Evolutionary conservation across 2,797 vertebrate genomes (phyloP), one percentile per base, ranked within the genome.

Genomic region (Gallirallus australis): DNA sequence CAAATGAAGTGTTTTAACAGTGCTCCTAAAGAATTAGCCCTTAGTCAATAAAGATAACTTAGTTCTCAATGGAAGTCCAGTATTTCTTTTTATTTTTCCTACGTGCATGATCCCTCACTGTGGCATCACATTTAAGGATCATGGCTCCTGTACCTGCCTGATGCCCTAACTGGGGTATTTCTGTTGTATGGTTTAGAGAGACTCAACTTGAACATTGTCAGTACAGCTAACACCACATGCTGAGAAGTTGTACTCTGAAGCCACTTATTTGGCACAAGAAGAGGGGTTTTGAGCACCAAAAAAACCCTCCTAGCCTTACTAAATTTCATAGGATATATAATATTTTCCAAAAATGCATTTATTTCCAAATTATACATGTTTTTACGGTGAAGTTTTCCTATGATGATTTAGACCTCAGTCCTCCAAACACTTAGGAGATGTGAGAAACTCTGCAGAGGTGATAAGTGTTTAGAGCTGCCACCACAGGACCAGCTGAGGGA

Each of bases 81-180:
- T 52, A 52, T 47, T 47, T 57, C 16, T 30, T 85, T 57, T 17
- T 85, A 11, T 85, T 87, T 71, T 48, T 35, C 3, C 64, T 82
- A 27, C 15, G 1, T 96, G 90, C 92, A 97, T 94, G 93, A 89
- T 92, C 89, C 81, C 82, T 92, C 86, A 39, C 89, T 37, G 69
- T 78, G 90, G 53, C 89, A 89, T 95, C 92, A 45, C 82, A 75
- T 94, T 48, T 56, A 57, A 91, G 91, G 90, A 72, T 93, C 80
- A 37, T 42, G 25, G 69, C 93, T 96, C 79, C 69, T 57, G 37
- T 75, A 39, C 59, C 78, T 5, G 6, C 90, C 90, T 79, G 82
- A 66, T 96, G 91, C 96, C 94, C 86, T 65, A 53, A 86, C 94
- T 95, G 94, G 94, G 94, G 86, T 80, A 93, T 97, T 95, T 96